Base-by-base conservation (phyloP, 2,888 invertebrate genomes). In the Notocelia uddmanniana region DNA sequence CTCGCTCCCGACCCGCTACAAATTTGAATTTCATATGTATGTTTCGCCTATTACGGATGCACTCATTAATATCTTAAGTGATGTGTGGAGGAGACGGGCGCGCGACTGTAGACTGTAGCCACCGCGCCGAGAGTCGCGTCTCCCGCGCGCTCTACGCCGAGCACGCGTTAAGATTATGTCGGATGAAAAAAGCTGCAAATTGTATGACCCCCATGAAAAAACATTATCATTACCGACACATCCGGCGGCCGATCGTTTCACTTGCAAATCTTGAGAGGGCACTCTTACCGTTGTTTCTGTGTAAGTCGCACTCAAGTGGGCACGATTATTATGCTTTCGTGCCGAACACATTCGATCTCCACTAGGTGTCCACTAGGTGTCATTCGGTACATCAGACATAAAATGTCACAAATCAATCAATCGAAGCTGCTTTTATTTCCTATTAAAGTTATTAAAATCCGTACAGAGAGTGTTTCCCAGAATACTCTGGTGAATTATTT, bases 11-110 rank as follows among this genome's bases (percentile, higher is more conserved):
- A 82, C 87, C 88, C 89, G 89, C 87, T 90, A 90, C 91, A 91
- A 92, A 93, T 93, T 93, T 93, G 91, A 93, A 93, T 93, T 93
- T 93, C 93, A 93, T 92, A 92, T 91, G 91, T 92, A 92, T 93
- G 92, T 92, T 93, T 92, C 91, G 85, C 89, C 92, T 93, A 93
- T 93, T 93, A 93, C 91, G 89, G 90, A 93, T 93, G 93, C 93
- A 90, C 91, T 93, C 93, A 93, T 93, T 93, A 93, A 93, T 93
- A 93, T 90, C 91, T 92, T 92, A 92, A 92, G 91, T 92, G 92
- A 92, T 91, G 90, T 92, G 90, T 90, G 87, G 85, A 84, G 81
- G 78, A 78, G 76, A 77, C 77, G 74, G 74, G 72, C 76, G 78
- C 71, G 79, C 84, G 81, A 90, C 81, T 85, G 79, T 87, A 80